Percentiles rank a stretch among this genome's conserved stretches.
phyloP scores from a whole-genome alignment of 2,797 vertebrate genomes.

The Pelochelys cantorii region DNA sequence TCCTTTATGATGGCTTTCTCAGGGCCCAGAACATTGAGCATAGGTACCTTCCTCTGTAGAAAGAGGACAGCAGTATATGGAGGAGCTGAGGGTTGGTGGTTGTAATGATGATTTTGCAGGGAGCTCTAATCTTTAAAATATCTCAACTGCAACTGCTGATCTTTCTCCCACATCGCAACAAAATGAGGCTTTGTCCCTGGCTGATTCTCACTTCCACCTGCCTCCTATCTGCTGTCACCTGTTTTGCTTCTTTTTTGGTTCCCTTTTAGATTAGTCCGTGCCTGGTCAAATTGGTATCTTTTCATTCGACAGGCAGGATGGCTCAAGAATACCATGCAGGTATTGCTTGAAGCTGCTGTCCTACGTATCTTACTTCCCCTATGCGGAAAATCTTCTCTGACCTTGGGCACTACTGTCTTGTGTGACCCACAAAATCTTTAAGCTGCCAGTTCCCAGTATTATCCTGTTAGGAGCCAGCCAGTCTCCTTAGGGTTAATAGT shows the following conservation, averaged over 20 bases:
- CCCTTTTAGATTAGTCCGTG: background rate
- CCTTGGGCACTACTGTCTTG: background rate
- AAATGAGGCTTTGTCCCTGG: background rate
- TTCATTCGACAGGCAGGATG: background rate
- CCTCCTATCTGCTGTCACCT: fast-evolving
- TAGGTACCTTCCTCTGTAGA: background rate
- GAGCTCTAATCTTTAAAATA: background rate
- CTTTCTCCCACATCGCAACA: background rate
- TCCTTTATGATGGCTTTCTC: background rate
- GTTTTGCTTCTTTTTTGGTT: background rate
- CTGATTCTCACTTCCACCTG: background rate
- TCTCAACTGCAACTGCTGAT: background rate
- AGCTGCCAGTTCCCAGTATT: background rate
- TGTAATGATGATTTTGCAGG: background rate
- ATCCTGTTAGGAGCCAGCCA: background rate
- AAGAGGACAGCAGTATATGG: background rate
- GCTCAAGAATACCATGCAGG: background rate
- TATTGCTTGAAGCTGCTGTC: background rate
- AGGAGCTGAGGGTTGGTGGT: background rate
- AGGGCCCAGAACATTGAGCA: background rate
- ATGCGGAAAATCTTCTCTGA: background rate
- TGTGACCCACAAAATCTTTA: background rate
- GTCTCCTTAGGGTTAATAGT: slow-evolving; percentile 26
- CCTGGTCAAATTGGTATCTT: background rate
- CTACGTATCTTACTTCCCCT: background rate